Base-by-base conservation (phyloP, 2,797 vertebrate species). In the Adrianichthys oophorus region DNA sequence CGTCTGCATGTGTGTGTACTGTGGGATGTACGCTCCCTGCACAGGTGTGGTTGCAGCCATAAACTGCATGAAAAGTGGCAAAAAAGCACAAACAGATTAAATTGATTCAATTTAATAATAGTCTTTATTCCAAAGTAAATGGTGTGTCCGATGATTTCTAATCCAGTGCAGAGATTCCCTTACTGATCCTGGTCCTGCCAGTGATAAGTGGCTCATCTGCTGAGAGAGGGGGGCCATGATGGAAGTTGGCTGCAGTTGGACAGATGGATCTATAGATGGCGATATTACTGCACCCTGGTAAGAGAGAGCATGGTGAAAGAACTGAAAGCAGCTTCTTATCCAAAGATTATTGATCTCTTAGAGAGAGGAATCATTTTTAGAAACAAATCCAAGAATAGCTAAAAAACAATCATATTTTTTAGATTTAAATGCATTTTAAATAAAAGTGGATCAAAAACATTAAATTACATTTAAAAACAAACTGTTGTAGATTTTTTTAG, bases 171-270 rank as follows among this genome's bases (percentile, higher is more conserved):
- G 58, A 0, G 44, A 47, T 56, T 7, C 53, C 49, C 89, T 91
- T 91, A 99, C 98, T 89, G 96, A 93, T 94, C 96, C 96, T 82
- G 95, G 92, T 82, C 87, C 95, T 83, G 95, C 92, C 87, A 98
- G 78, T 48, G 98, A 95, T 74, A 99, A 94, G 73, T 99, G 97
- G 94, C 94, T 93, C 96, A 99, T 98, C 83, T 99, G 97, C 91
- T 99, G 98, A 43, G 95, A 77, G 76, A 99, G 87, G 26, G 97
- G 97, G 73, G 89, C 90, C 83, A 99, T 95, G 93, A 98, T 95
- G 0, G 97, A 97, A 2, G 96, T 72, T 4, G 94, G 95, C 88
- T 98, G 98, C 93, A 98, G 93, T 91, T 97, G 95, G 95, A 99
- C 93, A 61, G 95, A 95, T 51, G 95, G 96, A 86, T 99, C 98